These are phyloP conservation scores for Silurus meridionalis DNA, from an alignment of 2,113 vertebrate genomes.

Conservation along the genomic window DNA sequence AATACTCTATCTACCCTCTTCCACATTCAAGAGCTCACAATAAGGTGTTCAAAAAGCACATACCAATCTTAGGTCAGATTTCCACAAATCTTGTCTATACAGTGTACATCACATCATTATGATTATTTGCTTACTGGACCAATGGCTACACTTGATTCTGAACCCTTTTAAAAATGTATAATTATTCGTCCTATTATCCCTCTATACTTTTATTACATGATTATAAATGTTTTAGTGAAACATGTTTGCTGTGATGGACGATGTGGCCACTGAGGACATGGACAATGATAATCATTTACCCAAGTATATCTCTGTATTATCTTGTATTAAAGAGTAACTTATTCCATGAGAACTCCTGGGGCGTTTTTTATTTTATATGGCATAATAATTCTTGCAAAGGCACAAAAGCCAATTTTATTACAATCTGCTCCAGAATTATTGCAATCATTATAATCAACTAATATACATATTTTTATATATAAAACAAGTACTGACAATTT, in stretches of 20 bases:
- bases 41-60: too few species aligned
- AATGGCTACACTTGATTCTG: neutral
- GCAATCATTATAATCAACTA: neutral
- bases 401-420: neutral
- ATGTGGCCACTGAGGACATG: neutral
- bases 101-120: neutral
- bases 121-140: neutral
- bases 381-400: neutral
- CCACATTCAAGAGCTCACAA: neutral
- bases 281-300: neutral
- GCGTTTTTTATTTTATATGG: neutral
- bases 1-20: neutral
- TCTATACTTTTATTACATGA: neutral
- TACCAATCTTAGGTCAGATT: too few species aligned
- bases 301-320: neutral
- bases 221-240: neutral
- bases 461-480: too few species aligned
- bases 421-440: neutral
- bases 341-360: neutral
- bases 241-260: neutral
- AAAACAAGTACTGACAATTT: neutral
- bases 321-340: neutral
- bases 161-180: neutral
- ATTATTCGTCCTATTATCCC: neutral
- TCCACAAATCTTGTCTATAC: too few species aligned